Conservation (phyloP, 1,140 invertebrate genomes). For the Pseudomyrmex gracilis region DNA sequence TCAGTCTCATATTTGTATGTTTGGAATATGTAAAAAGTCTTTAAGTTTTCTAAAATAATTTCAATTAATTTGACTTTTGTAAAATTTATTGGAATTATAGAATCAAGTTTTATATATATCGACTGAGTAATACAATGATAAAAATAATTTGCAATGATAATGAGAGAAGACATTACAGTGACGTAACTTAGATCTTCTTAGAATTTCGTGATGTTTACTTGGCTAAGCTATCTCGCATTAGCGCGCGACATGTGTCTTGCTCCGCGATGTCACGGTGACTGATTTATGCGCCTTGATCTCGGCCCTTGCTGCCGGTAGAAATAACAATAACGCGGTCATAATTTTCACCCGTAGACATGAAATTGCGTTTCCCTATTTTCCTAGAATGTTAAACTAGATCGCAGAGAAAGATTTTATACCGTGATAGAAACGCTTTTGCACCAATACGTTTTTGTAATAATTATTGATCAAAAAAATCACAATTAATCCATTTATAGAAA, state of each 20-base stretch:
- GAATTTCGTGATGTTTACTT: slow-evolving; percentile 50
- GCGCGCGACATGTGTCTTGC: slow-evolving; percentile 52
- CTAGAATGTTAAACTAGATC: slow-evolving; percentile 17
- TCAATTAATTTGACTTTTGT: neutral
- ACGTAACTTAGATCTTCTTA: slow-evolving; percentile 34
- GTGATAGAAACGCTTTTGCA: neutral
- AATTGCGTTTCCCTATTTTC: slow-evolving; percentile 42
- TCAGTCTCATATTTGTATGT: neutral
- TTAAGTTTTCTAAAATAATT: neutral
- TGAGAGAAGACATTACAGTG: slow-evolving; percentile 6
- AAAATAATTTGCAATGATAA: slow-evolving; percentile 46
- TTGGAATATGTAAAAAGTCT: neutral
- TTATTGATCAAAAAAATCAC: neutral
- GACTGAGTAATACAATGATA: neutral
- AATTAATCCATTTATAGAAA: neutral
- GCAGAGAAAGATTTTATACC: slow-evolving; percentile 1
- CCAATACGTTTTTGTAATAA: neutral
- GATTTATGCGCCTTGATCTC: slow-evolving; percentile 54
- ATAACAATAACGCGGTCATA: slow-evolving; percentile 57
- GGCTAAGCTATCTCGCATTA: slow-evolving; percentile 52
- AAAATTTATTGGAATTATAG: too few relatives aligned
- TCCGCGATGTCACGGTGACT: slow-evolving; percentile 46
- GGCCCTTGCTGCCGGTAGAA: slow-evolving; percentile 29
- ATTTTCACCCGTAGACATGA: slow-evolving; percentile 33
- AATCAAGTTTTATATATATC: too few relatives aligned